A percentile compares a stretch with the other conserved stretches of the same genome.
Conservation (phyloP, 2,888 invertebrate species). For the Drosophila kuntzei region DNA sequence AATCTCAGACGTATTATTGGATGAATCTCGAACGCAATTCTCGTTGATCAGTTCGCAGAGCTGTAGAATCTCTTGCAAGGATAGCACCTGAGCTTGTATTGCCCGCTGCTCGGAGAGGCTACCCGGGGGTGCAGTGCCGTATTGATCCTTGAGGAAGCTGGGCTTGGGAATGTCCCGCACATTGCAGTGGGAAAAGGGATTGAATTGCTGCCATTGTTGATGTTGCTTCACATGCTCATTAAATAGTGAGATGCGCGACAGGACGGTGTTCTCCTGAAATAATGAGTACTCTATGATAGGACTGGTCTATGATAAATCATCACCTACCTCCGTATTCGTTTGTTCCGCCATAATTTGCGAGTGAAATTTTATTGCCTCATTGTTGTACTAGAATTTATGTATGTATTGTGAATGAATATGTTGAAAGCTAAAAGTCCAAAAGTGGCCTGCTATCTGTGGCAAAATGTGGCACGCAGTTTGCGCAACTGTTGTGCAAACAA, state of each 20-base stretch:
- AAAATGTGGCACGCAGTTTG: slow-evolving; percentile 19
- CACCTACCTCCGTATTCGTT: slow-evolving; percentile 24
- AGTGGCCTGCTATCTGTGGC: slow-evolving; percentile 37
- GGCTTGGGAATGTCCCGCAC: slow-evolving; percentile 62
- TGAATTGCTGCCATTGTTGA: slow-evolving; percentile 61
- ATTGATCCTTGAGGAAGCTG: slow-evolving; percentile 46
- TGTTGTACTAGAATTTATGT: slow-evolving; percentile 14
- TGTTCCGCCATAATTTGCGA: slow-evolving; percentile 33
- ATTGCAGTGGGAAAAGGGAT: slow-evolving; percentile 62
- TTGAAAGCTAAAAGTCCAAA: slow-evolving; percentile 1
- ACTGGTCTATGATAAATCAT: too few relatives aligned
- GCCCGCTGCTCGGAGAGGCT: slow-evolving; percentile 64
- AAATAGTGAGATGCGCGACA: slow-evolving; percentile 64
- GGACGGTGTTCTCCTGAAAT: slow-evolving; percentile 48
- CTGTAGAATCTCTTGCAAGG: slow-evolving; percentile 63
- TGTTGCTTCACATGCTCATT: slow-evolving; percentile 62
- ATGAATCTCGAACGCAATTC: slow-evolving; percentile 6
- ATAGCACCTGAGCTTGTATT: slow-evolving; percentile 49
- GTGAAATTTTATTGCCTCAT: slow-evolving; percentile 12
- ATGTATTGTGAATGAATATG: not conserved
- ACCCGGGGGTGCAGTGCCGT: slow-evolving; percentile 62
- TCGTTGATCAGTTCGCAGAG: slow-evolving; percentile 56
- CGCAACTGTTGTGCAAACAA: slow-evolving; percentile 42
- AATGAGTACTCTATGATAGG: not conserved
- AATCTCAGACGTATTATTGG: not conserved